Percentiles rank a stretch among this genome's conserved stretches.
These are phyloP conservation scores for Drosophila setifemur DNA, from an alignment of 1,140 invertebrate species.

Conservation along the genomic window DNA sequence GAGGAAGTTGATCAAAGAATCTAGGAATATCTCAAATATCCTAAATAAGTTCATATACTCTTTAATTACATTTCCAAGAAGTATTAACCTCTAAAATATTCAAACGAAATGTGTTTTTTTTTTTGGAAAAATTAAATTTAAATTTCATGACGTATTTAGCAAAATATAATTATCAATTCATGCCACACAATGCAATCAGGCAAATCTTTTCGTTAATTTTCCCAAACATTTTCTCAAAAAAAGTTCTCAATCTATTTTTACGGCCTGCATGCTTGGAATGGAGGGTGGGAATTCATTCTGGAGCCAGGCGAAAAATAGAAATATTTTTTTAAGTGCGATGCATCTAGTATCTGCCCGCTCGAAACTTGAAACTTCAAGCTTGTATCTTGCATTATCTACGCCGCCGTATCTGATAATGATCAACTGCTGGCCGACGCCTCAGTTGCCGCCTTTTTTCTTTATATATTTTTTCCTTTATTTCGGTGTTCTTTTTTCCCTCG, in stretches of 20 bases:
- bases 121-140: not conserved
- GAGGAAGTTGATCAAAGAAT: not conserved
- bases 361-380: not conserved
- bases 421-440: slow-evolving; percentile 67
- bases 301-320: slow-evolving; percentile 41
- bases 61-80: not conserved
- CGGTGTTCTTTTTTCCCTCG: not conserved
- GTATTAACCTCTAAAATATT: not conserved
- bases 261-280: not conserved
- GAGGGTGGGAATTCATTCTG: slow-evolving; percentile 1
- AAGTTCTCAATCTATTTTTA: slow-evolving; percentile 41
- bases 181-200: slow-evolving; percentile 28
- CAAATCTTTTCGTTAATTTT: slow-evolving; percentile 45
- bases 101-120: too few relatives aligned
- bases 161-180: slow-evolving; percentile 26
- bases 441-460: slow-evolving; percentile 48
- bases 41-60: not conserved
- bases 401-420: slow-evolving; percentile 71
- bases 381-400: slow-evolving; percentile 57
- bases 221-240: slow-evolving; percentile 23
- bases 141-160: too few relatives aligned
- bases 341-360: slow-evolving; percentile 28
- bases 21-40: slow-evolving; percentile 12
- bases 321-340: slow-evolving; percentile 58
- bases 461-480: slow-evolving; percentile 12